Evolutionary conservation across 2,113 vertebrate genomes (phyloP), one percentile per base, ranked within the genome.

Genomic region (Protobothrops mucrosquamatus): DNA sequence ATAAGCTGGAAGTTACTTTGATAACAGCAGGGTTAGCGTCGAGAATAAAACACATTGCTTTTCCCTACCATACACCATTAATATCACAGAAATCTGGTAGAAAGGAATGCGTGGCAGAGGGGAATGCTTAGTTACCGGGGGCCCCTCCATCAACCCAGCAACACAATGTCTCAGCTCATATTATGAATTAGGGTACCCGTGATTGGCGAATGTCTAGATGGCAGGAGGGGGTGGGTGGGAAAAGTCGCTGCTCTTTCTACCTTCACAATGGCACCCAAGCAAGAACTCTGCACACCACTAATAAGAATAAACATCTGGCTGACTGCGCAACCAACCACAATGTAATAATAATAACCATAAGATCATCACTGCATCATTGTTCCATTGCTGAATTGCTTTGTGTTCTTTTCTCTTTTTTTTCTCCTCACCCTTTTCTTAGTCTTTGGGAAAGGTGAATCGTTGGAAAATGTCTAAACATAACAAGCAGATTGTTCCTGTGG

Each of bases 1-100:
- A 99, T 99, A 99, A 98, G 98, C 98, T 99, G 98, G 98, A 99
- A 99, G 99, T 99, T 99, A 98, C 99, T 99, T 99, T 99, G 98
- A 99, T 99, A 99, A 98, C 98, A 98, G 98, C 98, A 97, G 98
- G 98, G 98, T 98, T 98, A 98, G 98, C 95, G 97, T 97, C 94
- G 51, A 97, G 98, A 98, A 98, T 98, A 98, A 98, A 98, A 97
- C 97, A 96, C 98, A 97, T 98, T 97, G 98, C 97, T 97, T 97
- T 97, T 97, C 97, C 97, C 96, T 96, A 97, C 96, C 96, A 97
- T 97, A 97, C 98, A 97, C 97, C 98, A 98, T 98, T 98, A 98
- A 97, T 97, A 98, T 98, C 97, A 97, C 97, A 97, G 97, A 97
- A 97, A 98, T 95, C 97, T 94, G 97, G 97, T 97, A 74, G 94